These are phyloP conservation scores for Rhynchomys soricoides DNA, from an alignment of 2,113 vertebrate genomes.

Conservation along the genomic window DNA sequence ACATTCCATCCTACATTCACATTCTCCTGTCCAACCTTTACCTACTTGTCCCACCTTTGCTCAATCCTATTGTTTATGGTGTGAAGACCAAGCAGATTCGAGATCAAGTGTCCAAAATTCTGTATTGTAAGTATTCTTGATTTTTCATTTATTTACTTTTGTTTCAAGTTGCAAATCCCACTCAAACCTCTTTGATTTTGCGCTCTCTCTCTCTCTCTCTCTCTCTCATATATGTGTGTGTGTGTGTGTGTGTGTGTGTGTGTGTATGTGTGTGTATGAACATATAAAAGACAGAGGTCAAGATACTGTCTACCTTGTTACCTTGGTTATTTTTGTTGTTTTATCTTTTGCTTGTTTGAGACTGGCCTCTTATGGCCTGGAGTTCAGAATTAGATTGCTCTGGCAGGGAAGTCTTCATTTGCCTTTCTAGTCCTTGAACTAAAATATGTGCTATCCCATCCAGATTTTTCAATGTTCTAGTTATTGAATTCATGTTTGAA, in stretches of 20 bases:
- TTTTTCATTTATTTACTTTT: neutral
- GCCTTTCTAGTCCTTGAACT: neutral
- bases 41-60: constrained; percentile 53
- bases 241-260: neutral
- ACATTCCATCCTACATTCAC: constrained; percentile 56
- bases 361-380: neutral
- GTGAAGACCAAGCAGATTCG: constrained; percentile 38
- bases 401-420: neutral
- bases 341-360: neutral
- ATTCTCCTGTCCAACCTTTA: constrained; percentile 71
- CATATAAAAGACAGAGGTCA: neutral
- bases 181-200: neutral
- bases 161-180: neutral
- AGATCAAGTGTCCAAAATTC: neutral
- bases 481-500: neutral
- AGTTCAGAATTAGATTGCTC: neutral
- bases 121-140: neutral
- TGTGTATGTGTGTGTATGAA: neutral
- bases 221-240: neutral
- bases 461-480: too few relatives aligned
- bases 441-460: neutral
- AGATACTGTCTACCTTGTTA: neutral
- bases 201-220: neutral
- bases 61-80: constrained; percentile 50
- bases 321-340: neutral